These are phyloP conservation scores for Eucera pruinosa DNA, from an alignment of 2,888 invertebrate species.

Conservation along the genomic window DNA sequence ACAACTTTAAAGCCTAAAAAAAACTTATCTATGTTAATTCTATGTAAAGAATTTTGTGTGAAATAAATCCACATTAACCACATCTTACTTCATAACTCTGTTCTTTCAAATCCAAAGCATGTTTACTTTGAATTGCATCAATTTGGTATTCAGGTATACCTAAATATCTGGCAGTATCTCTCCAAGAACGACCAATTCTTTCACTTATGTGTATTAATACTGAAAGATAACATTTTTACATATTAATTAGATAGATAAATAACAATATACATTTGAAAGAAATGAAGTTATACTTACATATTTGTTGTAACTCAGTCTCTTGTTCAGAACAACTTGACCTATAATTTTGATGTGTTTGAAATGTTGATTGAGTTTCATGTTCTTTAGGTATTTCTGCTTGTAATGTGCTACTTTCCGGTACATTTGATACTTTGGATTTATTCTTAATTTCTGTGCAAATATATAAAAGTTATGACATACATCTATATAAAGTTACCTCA, in stretches of 20 bases:
- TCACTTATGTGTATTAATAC: constrained; percentile 73
- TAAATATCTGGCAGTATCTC: constrained; percentile 76
- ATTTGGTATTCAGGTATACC: constrained; percentile 76
- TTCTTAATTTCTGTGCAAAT: not conserved
- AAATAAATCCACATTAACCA: constrained; percentile 31
- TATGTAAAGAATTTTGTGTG: constrained; percentile 19
- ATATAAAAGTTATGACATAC: no score
- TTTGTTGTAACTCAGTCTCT: constrained; percentile 42
- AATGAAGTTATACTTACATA: constrained; percentile 42
- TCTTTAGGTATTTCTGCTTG: not conserved
- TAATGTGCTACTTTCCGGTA: not conserved
- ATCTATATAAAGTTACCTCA: no score
- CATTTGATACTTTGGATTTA: not conserved
- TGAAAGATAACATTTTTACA: constrained; percentile 56
- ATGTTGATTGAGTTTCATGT: not conserved
- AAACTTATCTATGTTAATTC: constrained; percentile 25
- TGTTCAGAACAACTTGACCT: not conserved
- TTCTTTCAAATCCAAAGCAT: constrained; percentile 67
- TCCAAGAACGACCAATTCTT: constrained; percentile 77
- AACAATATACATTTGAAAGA: not conserved
- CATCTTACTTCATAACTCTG: constrained; percentile 71
- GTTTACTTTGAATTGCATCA: constrained; percentile 72
- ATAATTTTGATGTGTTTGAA: not conserved
- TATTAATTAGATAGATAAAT: constrained; percentile 7
- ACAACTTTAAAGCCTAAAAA: constrained; percentile 76